phyloP scores from a whole-genome alignment of 2,113 vertebrate genomes.

The Chloroceryle aenea region DNA sequence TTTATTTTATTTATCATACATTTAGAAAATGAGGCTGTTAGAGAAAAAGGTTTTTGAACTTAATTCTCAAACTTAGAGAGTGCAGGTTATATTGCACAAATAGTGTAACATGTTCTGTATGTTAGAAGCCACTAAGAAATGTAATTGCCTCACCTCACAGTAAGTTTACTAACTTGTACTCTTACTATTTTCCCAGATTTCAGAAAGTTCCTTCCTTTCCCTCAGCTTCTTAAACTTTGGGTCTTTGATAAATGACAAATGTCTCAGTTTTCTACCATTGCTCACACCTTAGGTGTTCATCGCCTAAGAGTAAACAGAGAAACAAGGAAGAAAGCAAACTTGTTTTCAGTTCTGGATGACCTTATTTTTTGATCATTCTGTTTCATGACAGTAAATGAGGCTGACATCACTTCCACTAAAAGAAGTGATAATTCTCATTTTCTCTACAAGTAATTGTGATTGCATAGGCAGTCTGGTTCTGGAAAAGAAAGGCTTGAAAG shows the following conservation, averaged over 20 bases:
- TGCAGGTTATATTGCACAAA: not conserved
- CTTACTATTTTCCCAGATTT: not conserved
- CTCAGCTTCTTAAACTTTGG: not conserved
- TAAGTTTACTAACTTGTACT: not conserved
- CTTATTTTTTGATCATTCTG: not conserved
- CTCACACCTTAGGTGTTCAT: slow-evolving; percentile 11
- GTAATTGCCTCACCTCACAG: not conserved
- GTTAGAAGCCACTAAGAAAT: not conserved
- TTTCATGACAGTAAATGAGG: not conserved
- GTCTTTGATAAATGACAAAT: slow-evolving; percentile 10
- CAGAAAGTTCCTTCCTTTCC: not conserved
- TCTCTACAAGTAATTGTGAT: slow-evolving; percentile 15
- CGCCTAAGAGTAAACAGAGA: not conserved
- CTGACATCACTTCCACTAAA: slow-evolving; percentile 55
- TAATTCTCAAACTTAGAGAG: not conserved
- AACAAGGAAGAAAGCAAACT: slow-evolving; percentile 46
- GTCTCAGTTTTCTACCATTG: not conserved
- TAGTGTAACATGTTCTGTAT: not conserved
- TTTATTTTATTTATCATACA: not conserved
- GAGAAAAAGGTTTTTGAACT: not conserved
- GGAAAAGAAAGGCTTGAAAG: slow-evolving; percentile 18
- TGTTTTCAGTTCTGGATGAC: slow-evolving; percentile 41
- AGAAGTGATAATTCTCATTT: not conserved
- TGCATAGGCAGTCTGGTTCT: not conserved
- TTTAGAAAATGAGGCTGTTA: not conserved